phyloP scores from a whole-genome alignment of 2,797 vertebrate genomes.

The Cuniculus paca region DNA sequence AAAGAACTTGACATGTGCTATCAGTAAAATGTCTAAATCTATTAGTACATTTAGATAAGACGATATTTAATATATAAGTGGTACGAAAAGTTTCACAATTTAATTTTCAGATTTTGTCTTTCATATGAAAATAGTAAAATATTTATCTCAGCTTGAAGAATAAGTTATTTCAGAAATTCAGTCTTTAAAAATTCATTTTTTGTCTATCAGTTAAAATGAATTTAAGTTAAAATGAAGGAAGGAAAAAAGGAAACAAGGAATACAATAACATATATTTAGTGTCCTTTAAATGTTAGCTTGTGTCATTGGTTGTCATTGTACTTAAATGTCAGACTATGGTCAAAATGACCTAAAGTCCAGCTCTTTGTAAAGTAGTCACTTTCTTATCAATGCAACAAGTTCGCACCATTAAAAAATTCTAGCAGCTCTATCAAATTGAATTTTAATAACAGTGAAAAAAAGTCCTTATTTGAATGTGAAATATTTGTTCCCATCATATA shows the following conservation, averaged over 20 bases:
- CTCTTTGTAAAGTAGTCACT: not conserved
- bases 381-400: not conserved
- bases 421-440: not conserved
- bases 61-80: not conserved
- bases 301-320: not conserved
- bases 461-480: not conserved
- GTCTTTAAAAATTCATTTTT: not conserved
- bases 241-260: not conserved
- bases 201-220: not conserved
- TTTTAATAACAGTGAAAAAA: not conserved
- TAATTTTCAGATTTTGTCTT: not conserved
- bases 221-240: not conserved
- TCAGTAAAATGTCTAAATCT: not conserved
- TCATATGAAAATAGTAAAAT: not conserved
- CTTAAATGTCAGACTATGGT: not conserved
- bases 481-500: not conserved
- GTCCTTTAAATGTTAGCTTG: not conserved
- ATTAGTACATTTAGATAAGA: not conserved
- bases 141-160: not conserved
- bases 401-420: not conserved
- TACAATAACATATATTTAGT: not conserved
- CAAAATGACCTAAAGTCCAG: not conserved
- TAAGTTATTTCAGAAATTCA: not conserved
- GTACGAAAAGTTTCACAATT: not conserved
- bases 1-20: not conserved